phyloP scores from a whole-genome alignment of 1,140 invertebrate species.

The Drosophila nigromelanica region DNA sequence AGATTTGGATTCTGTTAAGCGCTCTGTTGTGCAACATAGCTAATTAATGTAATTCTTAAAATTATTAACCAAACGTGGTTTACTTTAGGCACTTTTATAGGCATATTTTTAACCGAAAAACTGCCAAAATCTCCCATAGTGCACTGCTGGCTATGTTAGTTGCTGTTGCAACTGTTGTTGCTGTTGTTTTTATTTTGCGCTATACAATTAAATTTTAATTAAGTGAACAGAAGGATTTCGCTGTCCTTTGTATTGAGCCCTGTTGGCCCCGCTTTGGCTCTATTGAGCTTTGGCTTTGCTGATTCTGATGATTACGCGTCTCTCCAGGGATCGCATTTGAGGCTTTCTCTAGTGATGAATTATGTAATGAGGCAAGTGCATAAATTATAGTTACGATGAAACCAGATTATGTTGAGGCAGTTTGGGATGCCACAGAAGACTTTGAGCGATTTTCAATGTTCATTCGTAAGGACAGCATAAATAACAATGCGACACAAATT shows the following conservation, averaged over 20 bases:
- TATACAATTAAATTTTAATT: conserved; percentile 78
- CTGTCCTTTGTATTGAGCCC: neutral
- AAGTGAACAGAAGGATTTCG: conserved; percentile 58
- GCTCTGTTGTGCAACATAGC: too few relatives aligned
- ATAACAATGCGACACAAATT: conserved; percentile 36
- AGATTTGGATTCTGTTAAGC: too few relatives aligned
- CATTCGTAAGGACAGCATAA: conserved; percentile 7
- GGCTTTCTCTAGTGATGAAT: conserved; percentile 38
- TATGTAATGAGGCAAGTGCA: conserved; percentile 48
- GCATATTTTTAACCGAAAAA: too few relatives aligned
- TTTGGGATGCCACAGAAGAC: neutral
- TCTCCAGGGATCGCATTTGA: conserved; percentile 36
- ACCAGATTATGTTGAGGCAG: conserved; percentile 16
- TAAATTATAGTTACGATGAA: conserved; percentile 34
- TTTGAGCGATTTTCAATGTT: conserved; percentile 33
- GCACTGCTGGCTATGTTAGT: conserved; percentile 53
- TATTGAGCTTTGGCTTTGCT: conserved; percentile 39
- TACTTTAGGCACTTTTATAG: too few relatives aligned
- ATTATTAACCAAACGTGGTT: too few relatives aligned
- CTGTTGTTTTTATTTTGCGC: conserved; percentile 22
- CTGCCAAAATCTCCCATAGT: too few relatives aligned
- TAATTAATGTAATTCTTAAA: too few relatives aligned
- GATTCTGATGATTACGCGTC: conserved; percentile 20
- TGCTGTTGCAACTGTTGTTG: conserved; percentile 26
- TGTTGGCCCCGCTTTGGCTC: conserved; percentile 1